A percentile compares a stretch with the other conserved stretches of the same genome.
Conservation (phyloP, 1,140 invertebrate species). For the Drosophila trapezifrons region DNA sequence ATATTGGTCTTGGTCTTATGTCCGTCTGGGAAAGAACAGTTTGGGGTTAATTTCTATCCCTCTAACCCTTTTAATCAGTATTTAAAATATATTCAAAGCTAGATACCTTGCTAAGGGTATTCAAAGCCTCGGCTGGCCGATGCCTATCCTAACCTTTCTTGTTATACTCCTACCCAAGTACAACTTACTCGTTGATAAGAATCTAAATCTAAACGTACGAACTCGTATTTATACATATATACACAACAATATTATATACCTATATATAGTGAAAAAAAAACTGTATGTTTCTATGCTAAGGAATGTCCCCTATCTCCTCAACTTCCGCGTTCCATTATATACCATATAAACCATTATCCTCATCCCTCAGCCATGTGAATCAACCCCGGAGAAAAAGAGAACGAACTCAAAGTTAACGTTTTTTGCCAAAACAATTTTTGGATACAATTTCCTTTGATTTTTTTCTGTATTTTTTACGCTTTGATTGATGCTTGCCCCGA, state of each 20-base stretch:
- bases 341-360: not conserved
- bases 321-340: slow-evolving; percentile 1
- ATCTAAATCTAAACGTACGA: slow-evolving; percentile 15
- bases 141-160: slow-evolving; percentile 5
- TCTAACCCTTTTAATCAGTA: too few species aligned
- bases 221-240: slow-evolving; percentile 25
- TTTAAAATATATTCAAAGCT: too few species aligned
- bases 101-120: slow-evolving; percentile 6
- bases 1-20: too few species aligned
- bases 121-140: slow-evolving; percentile 7
- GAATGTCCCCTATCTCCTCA: slow-evolving; percentile 3
- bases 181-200: slow-evolving; percentile 33
- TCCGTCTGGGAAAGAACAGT: too few species aligned
- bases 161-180: slow-evolving; percentile 36
- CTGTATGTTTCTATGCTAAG: slow-evolving; percentile 10
- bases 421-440: slow-evolving; percentile 45
- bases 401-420: slow-evolving; percentile 39
- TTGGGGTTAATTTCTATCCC: too few species aligned
- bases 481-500: slow-evolving; percentile 1
- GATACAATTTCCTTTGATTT: slow-evolving; percentile 8
- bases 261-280: not conserved
- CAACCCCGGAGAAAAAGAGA: slow-evolving; percentile 3
- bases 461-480: not conserved
- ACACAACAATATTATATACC: slow-evolving; percentile 6
- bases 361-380: slow-evolving; percentile 6